Evolutionary conservation across 2,888 invertebrate species (phyloP).

Genomic region (Oeneis ivallda): DNA sequence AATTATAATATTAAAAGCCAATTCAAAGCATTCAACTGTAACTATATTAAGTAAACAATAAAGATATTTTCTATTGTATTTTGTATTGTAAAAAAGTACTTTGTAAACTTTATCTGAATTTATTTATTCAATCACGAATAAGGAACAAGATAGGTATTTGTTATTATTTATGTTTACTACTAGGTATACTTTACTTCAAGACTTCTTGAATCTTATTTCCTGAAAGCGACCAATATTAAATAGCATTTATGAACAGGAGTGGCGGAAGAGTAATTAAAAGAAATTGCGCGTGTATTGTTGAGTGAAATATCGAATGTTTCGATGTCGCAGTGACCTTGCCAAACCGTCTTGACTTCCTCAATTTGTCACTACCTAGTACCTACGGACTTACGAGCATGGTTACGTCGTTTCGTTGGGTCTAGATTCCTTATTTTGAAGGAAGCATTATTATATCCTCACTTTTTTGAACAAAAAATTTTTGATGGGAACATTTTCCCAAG

Average conservation of each 20-base stretch:
- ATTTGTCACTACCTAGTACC: conserved; percentile 5
- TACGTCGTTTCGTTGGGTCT: neutral
- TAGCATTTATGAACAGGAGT: neutral
- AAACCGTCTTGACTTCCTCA: conserved; percentile 16
- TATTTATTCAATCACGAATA: neutral
- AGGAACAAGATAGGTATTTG: neutral
- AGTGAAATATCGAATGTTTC: conserved; percentile 12
- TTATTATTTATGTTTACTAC: neutral
- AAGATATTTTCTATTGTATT: no score
- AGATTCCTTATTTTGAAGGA: neutral
- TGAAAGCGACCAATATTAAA: neutral
- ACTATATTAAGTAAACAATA: no score
- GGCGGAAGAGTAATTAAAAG: conserved; percentile 16
- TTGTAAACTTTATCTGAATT: no score
- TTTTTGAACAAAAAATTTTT: no score
- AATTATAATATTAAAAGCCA: neutral
- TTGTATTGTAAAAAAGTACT: no score
- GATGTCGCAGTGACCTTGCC: conserved; percentile 4
- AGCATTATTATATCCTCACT: neutral
- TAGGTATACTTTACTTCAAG: conserved; percentile 1
- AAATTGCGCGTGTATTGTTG: conserved; percentile 5
- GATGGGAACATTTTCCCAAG: neutral
- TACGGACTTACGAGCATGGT: neutral
- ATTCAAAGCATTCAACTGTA: no score
- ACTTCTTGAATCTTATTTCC: conserved; percentile 14